Percentiles rank a stretch among this genome's conserved stretches.
These are phyloP conservation scores for Pangasius mekongensis DNA, from an alignment of 2,797 vertebrate genomes.

Conservation along the genomic window DNA sequence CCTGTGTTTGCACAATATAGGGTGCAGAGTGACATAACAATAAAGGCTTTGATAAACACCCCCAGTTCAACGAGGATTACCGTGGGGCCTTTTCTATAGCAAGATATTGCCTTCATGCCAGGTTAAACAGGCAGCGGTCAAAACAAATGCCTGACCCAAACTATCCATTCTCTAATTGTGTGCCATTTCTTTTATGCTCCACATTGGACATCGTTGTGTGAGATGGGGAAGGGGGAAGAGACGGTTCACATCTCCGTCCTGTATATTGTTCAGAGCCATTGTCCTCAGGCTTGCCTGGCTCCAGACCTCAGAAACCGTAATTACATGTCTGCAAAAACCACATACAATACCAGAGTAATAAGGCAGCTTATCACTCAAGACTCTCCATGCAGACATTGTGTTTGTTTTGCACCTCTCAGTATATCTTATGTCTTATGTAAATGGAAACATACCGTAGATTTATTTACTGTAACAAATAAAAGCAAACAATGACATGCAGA, in stretches of 20 bases:
- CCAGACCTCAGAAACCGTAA: constrained; percentile 74
- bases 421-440: constrained; percentile 51
- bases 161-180: constrained; percentile 62
- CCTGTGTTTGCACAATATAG: constrained; percentile 33
- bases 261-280: constrained; percentile 70
- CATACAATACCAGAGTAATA: constrained; percentile 67
- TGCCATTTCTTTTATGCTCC: constrained; percentile 58
- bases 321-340: constrained; percentile 74
- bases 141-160: constrained; percentile 54
- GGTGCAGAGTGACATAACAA: constrained; percentile 43
- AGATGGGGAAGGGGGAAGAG: constrained; percentile 44
- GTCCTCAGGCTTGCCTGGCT: constrained; percentile 72
- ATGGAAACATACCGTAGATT: constrained; percentile 44
- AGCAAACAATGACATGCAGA: constrained; percentile 48
- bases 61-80: constrained; percentile 45
- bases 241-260: constrained; percentile 58
- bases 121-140: constrained; percentile 49
- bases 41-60: constrained; percentile 38
- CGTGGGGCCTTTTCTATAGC: constrained; percentile 37
- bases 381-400: constrained; percentile 47
- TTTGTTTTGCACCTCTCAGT: constrained; percentile 53
- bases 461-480: constrained; percentile 55
- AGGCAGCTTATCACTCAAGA: constrained; percentile 56
- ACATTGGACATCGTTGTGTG: constrained; percentile 54
- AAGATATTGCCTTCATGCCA: constrained; percentile 55